Base-by-base conservation (phyloP, 2,113 vertebrate species). In the Colaptes auratus region DNA sequence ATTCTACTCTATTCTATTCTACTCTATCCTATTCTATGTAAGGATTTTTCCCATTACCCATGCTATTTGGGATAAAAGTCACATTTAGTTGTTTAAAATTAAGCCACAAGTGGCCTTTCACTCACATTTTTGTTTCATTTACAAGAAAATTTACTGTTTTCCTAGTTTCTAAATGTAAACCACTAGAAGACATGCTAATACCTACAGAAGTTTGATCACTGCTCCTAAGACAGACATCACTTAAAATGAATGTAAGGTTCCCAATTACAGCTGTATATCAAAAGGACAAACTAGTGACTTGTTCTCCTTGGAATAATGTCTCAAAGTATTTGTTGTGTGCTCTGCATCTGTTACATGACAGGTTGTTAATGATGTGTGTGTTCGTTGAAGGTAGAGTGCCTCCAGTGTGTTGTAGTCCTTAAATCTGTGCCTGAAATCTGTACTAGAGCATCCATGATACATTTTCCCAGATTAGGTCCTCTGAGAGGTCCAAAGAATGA, bases 281-380 rank as follows among this genome's bases (percentile, higher is more conserved):
- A 83, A 92, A 83, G 53, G 33, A 88, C 35, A 73, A 82, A 82
- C 64, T 28, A 18, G 30, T 83, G 72, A 58, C 53, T 92, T 19
- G 2, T 56, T 95, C 85, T 96, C 85, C 46, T 91, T 91, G 69
- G 82, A 83, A 88, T 25, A 78, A 44, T 55, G 58, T 81, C 56
- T 95, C 52, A 71, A 93, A 83, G 72, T 64, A 69, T 63, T 88
- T 88, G 60, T 74, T 89, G 65, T 91, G 58, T 64, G 50, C 76
- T 81, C 12, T 94, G 58, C 94, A 95, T 86, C 87, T 94, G 91
- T 81, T 95, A 83, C 53, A 86, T 75, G 85, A 78, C 85, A 95
- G 53, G 48, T 90, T 95, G 85, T 61, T 93, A 93, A 89, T 89
- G 75, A 53, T 6, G 6, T 95, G 75, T 73, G 63, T 90, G 64